Percentiles rank a stretch among this genome's conserved stretches.
phyloP scores from a whole-genome alignment of 2,113 vertebrate genomes.

The Oreamnos americanus region DNA sequence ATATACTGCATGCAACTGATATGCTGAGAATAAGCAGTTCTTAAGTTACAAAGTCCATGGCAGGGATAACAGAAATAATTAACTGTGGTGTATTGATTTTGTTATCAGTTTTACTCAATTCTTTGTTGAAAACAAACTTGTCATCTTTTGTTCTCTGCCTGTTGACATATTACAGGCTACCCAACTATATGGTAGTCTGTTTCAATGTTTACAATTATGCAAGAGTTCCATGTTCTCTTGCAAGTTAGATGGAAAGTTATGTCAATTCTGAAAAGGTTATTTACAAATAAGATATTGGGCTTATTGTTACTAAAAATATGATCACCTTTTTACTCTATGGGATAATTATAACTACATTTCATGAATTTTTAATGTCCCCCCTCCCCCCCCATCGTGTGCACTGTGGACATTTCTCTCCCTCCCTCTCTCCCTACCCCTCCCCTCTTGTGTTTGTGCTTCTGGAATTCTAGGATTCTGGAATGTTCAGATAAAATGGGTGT shows the following conservation, averaged over 20 bases:
- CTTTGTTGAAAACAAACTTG: background rate
- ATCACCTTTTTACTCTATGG: background rate
- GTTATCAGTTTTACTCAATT: background rate
- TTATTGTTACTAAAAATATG: constrained; percentile 23
- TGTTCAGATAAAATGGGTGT: background rate
- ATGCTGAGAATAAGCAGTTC: background rate
- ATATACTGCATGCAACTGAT: background rate
- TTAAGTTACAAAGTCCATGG: background rate
- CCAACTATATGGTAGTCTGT: background rate
- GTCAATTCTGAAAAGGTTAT: constrained; percentile 1
- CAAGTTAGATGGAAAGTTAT: background rate
- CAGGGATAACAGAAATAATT: constrained; percentile 16
- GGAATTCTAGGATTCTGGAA: background rate
- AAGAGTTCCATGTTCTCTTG: background rate
- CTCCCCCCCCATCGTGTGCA: background rate
- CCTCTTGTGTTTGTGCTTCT: background rate
- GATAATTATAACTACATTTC: background rate
- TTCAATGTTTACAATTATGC: background rate
- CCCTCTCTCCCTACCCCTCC: background rate
- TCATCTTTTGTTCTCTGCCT: background rate
- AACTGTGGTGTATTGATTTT: background rate
- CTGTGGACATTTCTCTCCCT: background rate
- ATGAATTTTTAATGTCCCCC: background rate
- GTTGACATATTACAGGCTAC: background rate
- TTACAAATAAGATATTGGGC: background rate